Evolutionary conservation across 2,797 vertebrate species (phyloP).

Genomic region (Bradypodion pumilum): DNA sequence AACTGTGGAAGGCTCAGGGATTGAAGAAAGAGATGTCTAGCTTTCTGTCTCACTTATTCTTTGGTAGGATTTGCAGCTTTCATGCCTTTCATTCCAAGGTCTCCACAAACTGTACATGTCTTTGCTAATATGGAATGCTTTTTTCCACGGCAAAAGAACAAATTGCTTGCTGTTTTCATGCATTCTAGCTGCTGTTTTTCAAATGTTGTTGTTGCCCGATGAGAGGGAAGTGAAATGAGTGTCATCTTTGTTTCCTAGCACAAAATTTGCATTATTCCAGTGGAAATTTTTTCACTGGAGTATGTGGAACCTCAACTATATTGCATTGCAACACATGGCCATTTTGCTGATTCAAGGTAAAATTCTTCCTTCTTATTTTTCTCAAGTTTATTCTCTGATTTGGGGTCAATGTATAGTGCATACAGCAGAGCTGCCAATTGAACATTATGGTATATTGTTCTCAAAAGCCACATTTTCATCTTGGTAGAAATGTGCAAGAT

Average conservation of each 20-base stretch:
- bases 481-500: not conserved
- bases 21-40: not conserved
- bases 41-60: constrained; percentile 3
- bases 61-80: not conserved
- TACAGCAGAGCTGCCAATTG: too few species aligned
- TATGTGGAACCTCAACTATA: constrained; percentile 84
- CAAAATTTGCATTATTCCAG: constrained; percentile 85
- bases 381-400: not conserved
- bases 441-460: not conserved
- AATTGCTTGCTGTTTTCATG: not conserved
- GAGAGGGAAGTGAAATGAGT: not conserved
- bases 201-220: not conserved
- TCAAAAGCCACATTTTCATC: not conserved
- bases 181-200: not conserved
- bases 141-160: not conserved
- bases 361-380: constrained; percentile 16
- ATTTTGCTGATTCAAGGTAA: constrained; percentile 83
- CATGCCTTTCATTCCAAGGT: not conserved
- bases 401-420: not conserved
- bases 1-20: not conserved
- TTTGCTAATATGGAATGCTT: not conserved
- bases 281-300: constrained; percentile 84
- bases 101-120: not conserved
- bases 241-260: constrained; percentile 76
- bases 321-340: constrained; percentile 84